Evolutionary conservation across 2,113 vertebrate species (phyloP).

Genomic region (Vanacampus margaritifer): DNA sequence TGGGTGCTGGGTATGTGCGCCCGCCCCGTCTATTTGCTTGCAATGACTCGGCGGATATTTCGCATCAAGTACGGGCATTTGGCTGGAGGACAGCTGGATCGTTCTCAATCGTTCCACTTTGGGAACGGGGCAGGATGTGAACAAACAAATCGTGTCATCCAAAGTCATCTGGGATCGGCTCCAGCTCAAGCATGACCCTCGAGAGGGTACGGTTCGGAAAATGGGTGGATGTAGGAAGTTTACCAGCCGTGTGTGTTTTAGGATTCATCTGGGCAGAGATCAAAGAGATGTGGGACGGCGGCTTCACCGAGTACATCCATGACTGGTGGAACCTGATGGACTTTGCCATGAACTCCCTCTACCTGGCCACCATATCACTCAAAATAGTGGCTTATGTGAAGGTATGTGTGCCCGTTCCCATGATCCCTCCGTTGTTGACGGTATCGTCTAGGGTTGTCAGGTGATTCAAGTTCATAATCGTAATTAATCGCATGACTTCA

Average conservation of each 20-base stretch:
- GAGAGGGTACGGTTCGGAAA: too few species aligned
- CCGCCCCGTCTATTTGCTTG: not conserved
- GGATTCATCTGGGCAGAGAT: conserved; percentile 99
- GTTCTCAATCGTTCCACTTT: not conserved
- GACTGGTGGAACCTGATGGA: conserved; percentile 99
- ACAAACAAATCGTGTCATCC: not conserved
- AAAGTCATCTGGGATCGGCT: too few species aligned
- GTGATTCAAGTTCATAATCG: too few species aligned
- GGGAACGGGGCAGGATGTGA: not conserved
- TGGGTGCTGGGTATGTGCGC: conserved; percentile 85
- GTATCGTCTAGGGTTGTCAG: too few species aligned
- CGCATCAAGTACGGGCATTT: not conserved
- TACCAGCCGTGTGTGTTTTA: conserved; percentile 52
- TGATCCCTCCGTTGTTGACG: not conserved
- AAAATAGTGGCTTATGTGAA: conserved; percentile 96
- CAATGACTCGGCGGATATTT: too few species aligned
- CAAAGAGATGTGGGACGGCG: conserved; percentile 97
- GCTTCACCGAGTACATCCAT: conserved; percentile 92
- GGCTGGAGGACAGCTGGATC: not conserved
- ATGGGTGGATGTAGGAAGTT: not conserved
- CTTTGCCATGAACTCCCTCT: conserved; percentile 96
- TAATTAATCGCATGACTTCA: too few species aligned
- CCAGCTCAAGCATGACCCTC: too few species aligned
- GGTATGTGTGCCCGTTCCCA: conserved; percentile 65
- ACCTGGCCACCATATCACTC: conserved; percentile 93